phyloP scores from a whole-genome alignment of 2,888 invertebrate genomes.

The Drosophila mayaguana region DNA sequence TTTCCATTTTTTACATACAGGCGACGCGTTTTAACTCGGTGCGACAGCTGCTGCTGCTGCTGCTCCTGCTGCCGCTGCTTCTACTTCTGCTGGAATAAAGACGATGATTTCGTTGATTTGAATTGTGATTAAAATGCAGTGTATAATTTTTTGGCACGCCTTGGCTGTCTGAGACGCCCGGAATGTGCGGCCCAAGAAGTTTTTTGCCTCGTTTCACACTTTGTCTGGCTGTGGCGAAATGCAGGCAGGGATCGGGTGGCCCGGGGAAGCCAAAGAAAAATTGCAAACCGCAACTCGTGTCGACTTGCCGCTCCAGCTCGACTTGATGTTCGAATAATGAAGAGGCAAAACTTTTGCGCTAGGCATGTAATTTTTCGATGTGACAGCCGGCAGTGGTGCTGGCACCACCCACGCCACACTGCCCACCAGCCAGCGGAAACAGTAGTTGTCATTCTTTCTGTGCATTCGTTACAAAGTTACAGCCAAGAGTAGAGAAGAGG shows the following conservation, averaged over 20 bases:
- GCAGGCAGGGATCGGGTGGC: conserved; percentile 6
- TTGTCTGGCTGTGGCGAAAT: conserved; percentile 61
- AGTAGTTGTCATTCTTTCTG: conserved; percentile 82
- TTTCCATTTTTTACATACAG: conserved; percentile 50
- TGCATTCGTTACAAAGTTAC: conserved; percentile 78
- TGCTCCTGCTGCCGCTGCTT: conserved; percentile 37
- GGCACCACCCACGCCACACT: neutral
- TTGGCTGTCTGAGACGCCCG: conserved; percentile 45
- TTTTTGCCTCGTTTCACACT: conserved; percentile 75
- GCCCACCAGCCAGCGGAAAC: conserved; percentile 48
- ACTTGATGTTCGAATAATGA: conserved; percentile 83
- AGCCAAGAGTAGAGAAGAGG: conserved; percentile 40
- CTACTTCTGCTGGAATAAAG: conserved; percentile 66
- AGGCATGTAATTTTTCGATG: conserved; percentile 84
- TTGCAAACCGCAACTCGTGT: conserved; percentile 81
- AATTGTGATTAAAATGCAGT: conserved; percentile 83
- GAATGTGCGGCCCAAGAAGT: conserved; percentile 71
- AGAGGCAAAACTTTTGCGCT: conserved; percentile 83
- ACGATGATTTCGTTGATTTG: conserved; percentile 82
- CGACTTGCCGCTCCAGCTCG: conserved; percentile 69
- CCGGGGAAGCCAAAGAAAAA: conserved; percentile 67
- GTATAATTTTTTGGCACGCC: conserved; percentile 73
- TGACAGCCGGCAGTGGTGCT: conserved; percentile 79
- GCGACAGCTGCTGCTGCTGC: conserved; percentile 37
- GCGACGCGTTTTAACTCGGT: conserved; percentile 36